Evolutionary conservation across 2,113 vertebrate species (phyloP).

Genomic region (Xenopus tropicalis): DNA sequence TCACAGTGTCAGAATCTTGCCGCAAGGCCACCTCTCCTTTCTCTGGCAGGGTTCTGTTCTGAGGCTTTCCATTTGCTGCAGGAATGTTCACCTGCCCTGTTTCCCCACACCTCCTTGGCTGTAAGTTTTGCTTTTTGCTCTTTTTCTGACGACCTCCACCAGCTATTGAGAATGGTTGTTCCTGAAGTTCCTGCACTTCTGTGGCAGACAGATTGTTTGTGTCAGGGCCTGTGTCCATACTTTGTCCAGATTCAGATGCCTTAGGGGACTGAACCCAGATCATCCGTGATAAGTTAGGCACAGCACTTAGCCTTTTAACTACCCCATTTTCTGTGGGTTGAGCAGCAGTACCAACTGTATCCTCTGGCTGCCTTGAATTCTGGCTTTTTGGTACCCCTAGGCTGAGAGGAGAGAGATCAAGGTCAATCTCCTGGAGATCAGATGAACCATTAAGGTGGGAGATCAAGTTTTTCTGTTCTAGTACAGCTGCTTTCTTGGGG

Average conservation of each 20-base stretch:
- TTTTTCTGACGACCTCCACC: slow-evolving; percentile 73
- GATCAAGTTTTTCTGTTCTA: slow-evolving; percentile 83
- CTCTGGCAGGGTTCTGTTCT: slow-evolving; percentile 56
- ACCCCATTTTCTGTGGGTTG: slow-evolving; percentile 64
- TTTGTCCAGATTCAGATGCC: slow-evolving; percentile 56
- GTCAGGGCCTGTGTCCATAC: slow-evolving; percentile 53
- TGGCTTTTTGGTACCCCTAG: slow-evolving; percentile 82
- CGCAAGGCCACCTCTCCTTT: slow-evolving; percentile 62
- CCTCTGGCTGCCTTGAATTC: slow-evolving; percentile 54
- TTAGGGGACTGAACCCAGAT: slow-evolving; percentile 87
- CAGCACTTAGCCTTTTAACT: slow-evolving; percentile 78
- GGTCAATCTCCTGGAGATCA: slow-evolving; percentile 88
- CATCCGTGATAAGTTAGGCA: slow-evolving; percentile 87
- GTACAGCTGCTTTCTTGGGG: slow-evolving; percentile 84
- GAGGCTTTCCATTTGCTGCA: slow-evolving; percentile 60
- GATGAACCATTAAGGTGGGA: slow-evolving; percentile 87
- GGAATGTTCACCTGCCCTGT: not conserved
- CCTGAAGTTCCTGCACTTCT: slow-evolving; percentile 5
- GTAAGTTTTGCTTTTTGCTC: slow-evolving; percentile 78
- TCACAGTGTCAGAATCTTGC: slow-evolving; percentile 57
- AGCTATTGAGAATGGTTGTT: not conserved
- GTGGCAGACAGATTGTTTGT: not conserved
- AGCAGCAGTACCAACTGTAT: slow-evolving; percentile 47
- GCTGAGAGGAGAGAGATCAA: slow-evolving; percentile 90
- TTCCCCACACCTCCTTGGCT: slow-evolving; percentile 56